These are phyloP conservation scores for Pipa parva DNA, from an alignment of 2,113 vertebrate genomes.

Conservation along the genomic window DNA sequence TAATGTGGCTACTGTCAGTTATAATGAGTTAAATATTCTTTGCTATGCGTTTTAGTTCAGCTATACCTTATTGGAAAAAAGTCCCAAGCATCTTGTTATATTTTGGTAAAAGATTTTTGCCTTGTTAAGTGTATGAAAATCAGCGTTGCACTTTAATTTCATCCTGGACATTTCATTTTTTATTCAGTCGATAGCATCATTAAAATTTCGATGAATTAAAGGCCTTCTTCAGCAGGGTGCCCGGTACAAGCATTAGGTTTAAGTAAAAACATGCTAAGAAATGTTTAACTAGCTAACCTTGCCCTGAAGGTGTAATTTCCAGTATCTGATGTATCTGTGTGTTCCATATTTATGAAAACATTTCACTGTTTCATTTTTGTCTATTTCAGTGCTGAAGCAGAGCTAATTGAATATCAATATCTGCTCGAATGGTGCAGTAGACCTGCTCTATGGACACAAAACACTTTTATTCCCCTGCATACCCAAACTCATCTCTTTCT, in stretches of 20 bases:
- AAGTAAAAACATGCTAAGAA: not conserved
- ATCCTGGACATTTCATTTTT: conserved; percentile 20
- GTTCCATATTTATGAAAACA: conserved; percentile 19
- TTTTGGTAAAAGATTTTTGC: conserved; percentile 17
- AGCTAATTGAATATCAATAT: conserved; percentile 16
- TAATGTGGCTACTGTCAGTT: conserved; percentile 14
- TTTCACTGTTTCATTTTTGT: conserved; percentile 18
- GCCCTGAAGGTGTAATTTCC: conserved; percentile 15
- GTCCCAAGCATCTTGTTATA: conserved; percentile 29
- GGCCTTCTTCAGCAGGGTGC: conserved; percentile 16
- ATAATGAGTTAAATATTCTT: conserved; percentile 14
- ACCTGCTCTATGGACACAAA: not conserved
- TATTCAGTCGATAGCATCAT: conserved; percentile 27
- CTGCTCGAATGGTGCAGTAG: not conserved
- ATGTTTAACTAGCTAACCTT: conserved; percentile 14
- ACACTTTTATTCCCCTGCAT: no score
- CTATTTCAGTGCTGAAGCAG: not conserved
- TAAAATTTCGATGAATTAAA: conserved; percentile 26
- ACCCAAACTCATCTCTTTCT: no score
- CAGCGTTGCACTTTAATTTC: conserved; percentile 25
- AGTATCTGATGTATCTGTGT: not conserved
- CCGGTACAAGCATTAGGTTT: conserved; percentile 18
- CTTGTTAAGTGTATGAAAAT: conserved; percentile 32
- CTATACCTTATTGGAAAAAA: not conserved
- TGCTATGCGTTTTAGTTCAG: not conserved